Percentiles rank a stretch among this genome's conserved stretches.
phyloP scores from a whole-genome alignment of 2,113 vertebrate species.

The Callorhinus ursinus region DNA sequence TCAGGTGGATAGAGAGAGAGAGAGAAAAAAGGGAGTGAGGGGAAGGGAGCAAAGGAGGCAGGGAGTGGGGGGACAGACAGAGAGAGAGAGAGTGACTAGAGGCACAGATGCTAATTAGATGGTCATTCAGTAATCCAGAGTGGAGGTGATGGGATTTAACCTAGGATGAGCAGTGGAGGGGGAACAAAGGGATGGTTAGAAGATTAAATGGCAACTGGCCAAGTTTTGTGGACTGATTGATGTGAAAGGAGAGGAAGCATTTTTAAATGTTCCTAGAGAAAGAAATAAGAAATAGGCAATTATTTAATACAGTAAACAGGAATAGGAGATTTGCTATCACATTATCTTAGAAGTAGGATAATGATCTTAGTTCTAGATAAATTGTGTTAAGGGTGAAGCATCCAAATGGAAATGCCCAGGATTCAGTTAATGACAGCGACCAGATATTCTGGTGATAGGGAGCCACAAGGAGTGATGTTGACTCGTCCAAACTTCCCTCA shows the following conservation, averaged over 20 bases:
- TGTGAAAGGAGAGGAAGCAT: background rate
- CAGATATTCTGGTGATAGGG: background rate
- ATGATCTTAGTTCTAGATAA: background rate
- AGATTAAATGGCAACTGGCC: background rate
- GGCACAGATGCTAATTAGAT: background rate
- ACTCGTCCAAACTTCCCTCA: background rate
- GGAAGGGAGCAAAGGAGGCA: background rate
- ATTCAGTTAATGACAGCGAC: background rate
- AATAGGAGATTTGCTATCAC: background rate
- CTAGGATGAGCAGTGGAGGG: background rate
- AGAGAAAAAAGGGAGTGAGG: background rate
- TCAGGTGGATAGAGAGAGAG: background rate
- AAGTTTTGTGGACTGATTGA: background rate
- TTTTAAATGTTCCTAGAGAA: constrained; percentile 21
- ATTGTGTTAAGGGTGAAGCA: background rate
- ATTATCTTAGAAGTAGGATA: background rate
- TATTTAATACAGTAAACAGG: background rate
- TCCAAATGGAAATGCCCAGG: background rate
- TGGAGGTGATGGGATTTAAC: background rate
- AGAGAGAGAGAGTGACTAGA: background rate
- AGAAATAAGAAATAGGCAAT: background rate
- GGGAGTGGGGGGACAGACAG: background rate
- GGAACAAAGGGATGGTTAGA: background rate
- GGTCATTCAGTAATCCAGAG: background rate
- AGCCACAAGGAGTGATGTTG: background rate